phyloP scores from a whole-genome alignment of 2,888 invertebrate genomes.

The Polydrusus pterygomalis region DNA sequence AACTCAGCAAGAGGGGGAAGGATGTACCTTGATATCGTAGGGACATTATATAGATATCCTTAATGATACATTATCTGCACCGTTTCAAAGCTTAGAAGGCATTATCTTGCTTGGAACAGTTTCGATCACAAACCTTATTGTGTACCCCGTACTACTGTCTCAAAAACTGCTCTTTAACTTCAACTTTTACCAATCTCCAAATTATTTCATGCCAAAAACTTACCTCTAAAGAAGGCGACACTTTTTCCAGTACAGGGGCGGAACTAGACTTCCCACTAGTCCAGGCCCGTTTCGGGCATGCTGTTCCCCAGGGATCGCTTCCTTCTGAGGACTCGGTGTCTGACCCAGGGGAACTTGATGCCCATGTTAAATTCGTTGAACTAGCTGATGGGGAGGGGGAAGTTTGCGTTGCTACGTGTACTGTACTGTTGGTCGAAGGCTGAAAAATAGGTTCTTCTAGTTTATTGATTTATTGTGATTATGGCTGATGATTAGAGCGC shows the following conservation, averaged over 20 bases:
- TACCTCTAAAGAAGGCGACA: constrained; percentile 55
- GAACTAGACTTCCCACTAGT: constrained; percentile 61
- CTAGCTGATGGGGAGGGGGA: constrained; percentile 71
- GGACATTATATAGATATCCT: too few relatives aligned
- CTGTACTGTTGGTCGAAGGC: constrained; percentile 43
- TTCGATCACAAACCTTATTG: too few relatives aligned
- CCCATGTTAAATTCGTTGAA: constrained; percentile 73
- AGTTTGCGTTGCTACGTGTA: constrained; percentile 65
- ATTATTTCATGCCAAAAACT: background rate
- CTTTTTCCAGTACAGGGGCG: constrained; percentile 69
- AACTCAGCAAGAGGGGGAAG: too few relatives aligned
- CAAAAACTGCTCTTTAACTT: background rate
- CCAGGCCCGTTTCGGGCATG: constrained; percentile 57
- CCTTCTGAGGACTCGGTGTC: constrained; percentile 52
- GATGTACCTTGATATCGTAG: too few relatives aligned
- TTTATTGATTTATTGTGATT: too few relatives aligned
- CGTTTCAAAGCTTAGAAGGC: too few relatives aligned
- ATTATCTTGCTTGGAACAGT: background rate
- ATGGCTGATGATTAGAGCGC: too few relatives aligned
- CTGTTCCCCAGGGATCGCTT: constrained; percentile 49
- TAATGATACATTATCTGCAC: too few relatives aligned
- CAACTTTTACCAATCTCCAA: background rate
- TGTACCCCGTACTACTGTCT: too few relatives aligned
- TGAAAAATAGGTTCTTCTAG: background rate
- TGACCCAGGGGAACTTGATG: constrained; percentile 67